Base-by-base conservation (phyloP, 2,888 invertebrate genomes). In the Macrophya alboannulata region DNA sequence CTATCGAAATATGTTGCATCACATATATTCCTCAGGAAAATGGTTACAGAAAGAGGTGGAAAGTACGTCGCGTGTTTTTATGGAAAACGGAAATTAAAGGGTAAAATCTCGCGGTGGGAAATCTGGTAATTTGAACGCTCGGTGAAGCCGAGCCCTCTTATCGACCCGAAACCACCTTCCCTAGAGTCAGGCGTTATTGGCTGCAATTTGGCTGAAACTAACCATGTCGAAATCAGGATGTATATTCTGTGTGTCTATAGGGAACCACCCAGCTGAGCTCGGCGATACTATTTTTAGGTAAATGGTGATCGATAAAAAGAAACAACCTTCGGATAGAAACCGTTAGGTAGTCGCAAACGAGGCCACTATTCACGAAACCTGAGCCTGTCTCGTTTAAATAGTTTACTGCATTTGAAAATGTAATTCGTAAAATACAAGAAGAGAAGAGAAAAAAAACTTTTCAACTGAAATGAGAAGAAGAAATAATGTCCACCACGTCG, bases 71-170 rank as follows among this genome's bases (percentile, higher is more conserved):
- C 31, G 37, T 55, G 31, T 10, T 59, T 43, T 12, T 40, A 31
- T 1, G 6, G 43, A 43, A 81, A 81, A 81, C 15, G 43, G 10
- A 62, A 62, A 81, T 81, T 59, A 43, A 81, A 59, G 43, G 62
- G 81, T 81, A 62, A 81, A 81, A 71, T 71, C 51, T 68, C 31
- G 48, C 25, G 17, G n/a, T 68, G 68, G 31, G 40, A 62, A 68
- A 31, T 43, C 43, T 71, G 85, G 84, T 84, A 85, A 85, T 51
- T 62, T 84, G 84, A 85, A 84, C 40, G 85, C 85, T 45, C 21
- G 85, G 59, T 65, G 62, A 85, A 62, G 51, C 85, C 74, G 37
- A 76, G 76, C 85, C 82, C 65, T 84, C 37, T 25, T 84, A 85
- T 85, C 85, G 85, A 85, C 51, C 85, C 85, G 17, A 68, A 40